Base-by-base conservation (phyloP, 2,797 vertebrate genomes). In the Enteromius anoplus region DNA sequence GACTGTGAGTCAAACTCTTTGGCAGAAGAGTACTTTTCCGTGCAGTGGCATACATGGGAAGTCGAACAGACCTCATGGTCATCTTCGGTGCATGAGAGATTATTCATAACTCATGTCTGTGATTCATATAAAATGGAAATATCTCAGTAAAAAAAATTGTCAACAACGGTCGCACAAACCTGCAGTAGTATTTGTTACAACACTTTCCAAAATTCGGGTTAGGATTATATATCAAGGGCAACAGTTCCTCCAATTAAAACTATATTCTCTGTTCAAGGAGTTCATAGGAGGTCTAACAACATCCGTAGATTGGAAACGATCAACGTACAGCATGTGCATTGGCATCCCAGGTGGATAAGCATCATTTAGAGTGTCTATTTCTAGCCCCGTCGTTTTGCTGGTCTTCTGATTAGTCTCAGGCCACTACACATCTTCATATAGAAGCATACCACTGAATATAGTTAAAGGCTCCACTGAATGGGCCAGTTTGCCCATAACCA, bases 381-480 rank as follows among this genome's bases (percentile, higher is more conserved):
- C 34, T 47, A 82, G 81, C 87, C 51, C 84, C 19, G 23, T 90
- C 83, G 58, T 86, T 82, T 81, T 64, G 71, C 84, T 65, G 53
- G 62, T 85, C 55, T 83, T 53, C 58, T 64, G 53, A 73, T 47
- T 26, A 53, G 47, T 26, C 72, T 66, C 45, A 40, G 69, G 66
- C 55, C 78, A 55, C 60, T 84, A 93, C 80, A 93, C 91, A 75
- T 93, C 89, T 53, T 93, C 94, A 14, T 97, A 99, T 26, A 99
- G 94, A 85, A 99, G 92, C 80, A 95, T 92, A 0, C 95, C 97
- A 0, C 92, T 99, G 92, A 99, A 98, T 79, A 97, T 84, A 5
- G 97, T 98, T 85, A 98, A 95, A 0, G 97, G 97, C 88, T 99
- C 97, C 70, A 95, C 96, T 0, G 97, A 96, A 85, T 97, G 95